Conservation (phyloP, 2,888 invertebrate species). For the Baronia brevicornis region DNA sequence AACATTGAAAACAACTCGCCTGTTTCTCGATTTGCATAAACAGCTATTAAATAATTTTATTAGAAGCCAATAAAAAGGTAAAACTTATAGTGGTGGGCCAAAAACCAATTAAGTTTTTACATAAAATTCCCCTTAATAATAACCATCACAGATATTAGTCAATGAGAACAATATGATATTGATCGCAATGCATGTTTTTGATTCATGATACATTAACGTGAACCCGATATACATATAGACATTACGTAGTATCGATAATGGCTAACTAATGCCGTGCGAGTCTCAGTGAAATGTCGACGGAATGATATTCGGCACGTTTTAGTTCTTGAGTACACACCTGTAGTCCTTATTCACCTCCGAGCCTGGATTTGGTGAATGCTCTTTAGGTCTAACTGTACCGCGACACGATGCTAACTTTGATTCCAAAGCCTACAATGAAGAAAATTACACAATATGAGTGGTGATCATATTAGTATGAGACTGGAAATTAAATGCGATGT, state of each 20-base stretch:
- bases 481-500: slow-evolving; percentile 26
- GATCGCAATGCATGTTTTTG: slow-evolving; percentile 44
- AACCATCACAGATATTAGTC: slow-evolving; percentile 68
- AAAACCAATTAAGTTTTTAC: slow-evolving; percentile 31
- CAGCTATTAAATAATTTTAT: slow-evolving; percentile 15
- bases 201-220: slow-evolving; percentile 34
- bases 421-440: slow-evolving; percentile 80
- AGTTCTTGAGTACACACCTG: slow-evolving; percentile 75
- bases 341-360: slow-evolving; percentile 73
- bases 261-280: slow-evolving; percentile 14
- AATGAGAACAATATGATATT: slow-evolving; percentile 58
- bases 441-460: slow-evolving; percentile 69
- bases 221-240: slow-evolving; percentile 16
- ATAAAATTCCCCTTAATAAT: slow-evolving; percentile 42
- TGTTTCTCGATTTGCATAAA: slow-evolving; percentile 5
- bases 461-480: slow-evolving; percentile 66
- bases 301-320: slow-evolving; percentile 30
- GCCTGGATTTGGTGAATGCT: slow-evolving; percentile 66
- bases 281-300: slow-evolving; percentile 19
- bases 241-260: slow-evolving; percentile 9
- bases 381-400: slow-evolving; percentile 74
- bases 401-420: slow-evolving; percentile 81
- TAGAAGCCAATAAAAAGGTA: slow-evolving; percentile 26
- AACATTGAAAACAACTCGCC: slow-evolving; percentile 4
- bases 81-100: slow-evolving; percentile 59